Evolutionary conservation across 2,888 invertebrate species (phyloP), one percentile per base, ranked within the genome.

Genomic region (Anodontia alba): DNA sequence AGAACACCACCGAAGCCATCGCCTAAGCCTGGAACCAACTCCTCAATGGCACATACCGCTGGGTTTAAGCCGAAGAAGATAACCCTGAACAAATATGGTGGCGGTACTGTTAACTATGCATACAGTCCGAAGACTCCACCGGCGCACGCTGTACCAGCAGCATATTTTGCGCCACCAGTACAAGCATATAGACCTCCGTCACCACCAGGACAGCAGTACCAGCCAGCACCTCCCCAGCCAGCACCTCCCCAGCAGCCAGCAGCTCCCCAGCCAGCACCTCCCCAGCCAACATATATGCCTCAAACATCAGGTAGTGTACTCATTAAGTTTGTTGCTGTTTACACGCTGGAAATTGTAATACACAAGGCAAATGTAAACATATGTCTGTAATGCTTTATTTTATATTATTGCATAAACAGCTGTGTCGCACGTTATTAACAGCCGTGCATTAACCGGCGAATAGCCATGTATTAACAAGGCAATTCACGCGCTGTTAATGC

Each of bases 41-140:
- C 75, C 31, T 73, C 76, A 33, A 51, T 49, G 46, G 68, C 31
- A 43, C 31, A 36, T 23, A 70, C 78, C 3, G 85, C 87, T 20
- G 91, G 90, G 17, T 88, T 87, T 80, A 86, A 86, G 69, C 91
- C 91, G 23, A 90, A 81, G 68, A 91, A 91, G 80, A 79, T 90
- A n/a, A 89, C 88, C 12, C 76, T 89, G 71, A 87, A 83, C 74
- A 89, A 88, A 66, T 87, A 87, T 78, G 92, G 92, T 68, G 92
- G 92, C n/a, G 91, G 91, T 26, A 86, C 84, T 0, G 86, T 87
- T 8, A 83, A 87, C 51, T 91, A 90, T 76, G 92, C 91, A 31
- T 89, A 87, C 43, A 72, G 75, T 46, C 74, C 78, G 20, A 62
- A 62, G 33, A 62, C 62, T 17, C 62, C 62, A 8, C 73, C 72